Conservation (phyloP, 2,797 vertebrate genomes). For the Arremon aurantiirostris region DNA sequence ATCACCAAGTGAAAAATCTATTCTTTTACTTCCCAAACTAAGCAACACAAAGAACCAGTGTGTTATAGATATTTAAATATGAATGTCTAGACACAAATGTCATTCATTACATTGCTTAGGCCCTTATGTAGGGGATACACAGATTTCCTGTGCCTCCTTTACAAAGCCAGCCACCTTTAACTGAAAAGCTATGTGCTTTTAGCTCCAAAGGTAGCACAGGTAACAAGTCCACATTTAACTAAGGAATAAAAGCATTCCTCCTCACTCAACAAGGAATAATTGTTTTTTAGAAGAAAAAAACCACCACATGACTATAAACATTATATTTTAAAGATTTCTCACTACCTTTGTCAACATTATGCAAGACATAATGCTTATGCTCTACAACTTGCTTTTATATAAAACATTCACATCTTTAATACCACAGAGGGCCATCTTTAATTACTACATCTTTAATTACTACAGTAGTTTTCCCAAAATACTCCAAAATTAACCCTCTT, state of each 20-base stretch:
- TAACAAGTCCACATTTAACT: background rate
- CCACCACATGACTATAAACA: background rate
- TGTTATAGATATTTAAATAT: background rate
- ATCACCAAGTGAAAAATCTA: background rate
- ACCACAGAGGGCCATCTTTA: background rate
- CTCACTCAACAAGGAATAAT: background rate
- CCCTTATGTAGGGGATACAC: background rate
- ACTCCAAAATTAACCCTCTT: background rate
- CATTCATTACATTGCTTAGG: background rate
- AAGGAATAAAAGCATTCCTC: background rate
- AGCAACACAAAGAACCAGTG: background rate
- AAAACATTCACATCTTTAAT: background rate
- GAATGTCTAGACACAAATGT: background rate
- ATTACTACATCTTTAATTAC: background rate
- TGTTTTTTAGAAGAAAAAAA: background rate
- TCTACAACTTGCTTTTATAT: background rate
- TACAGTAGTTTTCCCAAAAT: background rate
- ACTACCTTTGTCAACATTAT: background rate
- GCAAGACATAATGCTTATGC: background rate
- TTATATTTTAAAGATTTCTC: background rate
- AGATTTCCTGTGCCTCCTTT: background rate
- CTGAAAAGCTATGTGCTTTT: background rate
- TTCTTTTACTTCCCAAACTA: background rate
- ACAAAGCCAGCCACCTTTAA: background rate
- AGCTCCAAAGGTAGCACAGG: background rate